These are phyloP conservation scores for Mystacides longicornis DNA, from an alignment of 2,888 invertebrate species.

Conservation along the genomic window DNA sequence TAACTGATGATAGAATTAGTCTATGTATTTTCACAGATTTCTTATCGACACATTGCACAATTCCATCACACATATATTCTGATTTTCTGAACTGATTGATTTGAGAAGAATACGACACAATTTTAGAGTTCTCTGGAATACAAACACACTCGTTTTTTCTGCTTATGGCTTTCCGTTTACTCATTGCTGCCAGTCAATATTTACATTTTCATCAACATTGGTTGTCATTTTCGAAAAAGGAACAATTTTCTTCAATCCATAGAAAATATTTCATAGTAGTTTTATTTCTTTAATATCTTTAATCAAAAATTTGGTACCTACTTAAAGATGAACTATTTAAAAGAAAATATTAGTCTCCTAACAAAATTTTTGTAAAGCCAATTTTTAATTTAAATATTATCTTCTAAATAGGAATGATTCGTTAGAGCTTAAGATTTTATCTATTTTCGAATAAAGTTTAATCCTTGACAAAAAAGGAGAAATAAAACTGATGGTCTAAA, in stretches of 20 bases:
- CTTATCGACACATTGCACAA: slow-evolving; percentile 55
- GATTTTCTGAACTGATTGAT: slow-evolving; percentile 61
- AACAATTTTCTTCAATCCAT: neutral
- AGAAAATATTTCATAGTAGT: no score
- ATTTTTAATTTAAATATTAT: no score
- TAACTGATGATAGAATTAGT: slow-evolving; percentile 62
- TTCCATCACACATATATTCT: slow-evolving; percentile 64
- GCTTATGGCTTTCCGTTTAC: slow-evolving; percentile 40
- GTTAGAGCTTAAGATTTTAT: no score
- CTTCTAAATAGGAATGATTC: no score
- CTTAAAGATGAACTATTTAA: no score
- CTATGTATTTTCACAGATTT: slow-evolving; percentile 58
- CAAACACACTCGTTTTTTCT: slow-evolving; percentile 53
- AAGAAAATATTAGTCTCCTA: no score
- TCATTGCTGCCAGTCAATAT: slow-evolving; percentile 6
- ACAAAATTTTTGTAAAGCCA: no score
- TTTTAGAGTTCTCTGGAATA: slow-evolving; percentile 50
- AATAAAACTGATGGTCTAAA: no score
- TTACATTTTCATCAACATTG: neutral
- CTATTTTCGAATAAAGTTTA: no score
- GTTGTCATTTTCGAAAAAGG: neutral
- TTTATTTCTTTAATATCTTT: no score
- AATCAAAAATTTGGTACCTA: no score
- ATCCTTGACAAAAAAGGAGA: no score
- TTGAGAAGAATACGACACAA: slow-evolving; percentile 57